A percentile compares a stretch with the other conserved stretches of the same genome.
Evolutionary conservation across 1,140 invertebrate species (phyloP).

Genomic region (Varroa destructor): DNA sequence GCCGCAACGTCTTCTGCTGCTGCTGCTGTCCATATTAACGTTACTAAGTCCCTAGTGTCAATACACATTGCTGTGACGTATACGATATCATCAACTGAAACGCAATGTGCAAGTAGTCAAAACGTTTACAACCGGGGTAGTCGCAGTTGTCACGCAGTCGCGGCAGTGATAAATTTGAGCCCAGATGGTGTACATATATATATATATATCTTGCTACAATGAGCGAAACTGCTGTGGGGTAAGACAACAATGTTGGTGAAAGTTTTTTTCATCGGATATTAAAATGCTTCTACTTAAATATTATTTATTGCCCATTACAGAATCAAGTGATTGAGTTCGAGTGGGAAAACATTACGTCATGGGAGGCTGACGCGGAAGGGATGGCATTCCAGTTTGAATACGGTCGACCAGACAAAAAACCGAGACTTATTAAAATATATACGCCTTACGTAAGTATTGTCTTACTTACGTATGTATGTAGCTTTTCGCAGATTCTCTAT

Average conservation of each 20-base stretch:
- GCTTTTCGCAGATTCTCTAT: background rate
- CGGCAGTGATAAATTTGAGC: too few species aligned
- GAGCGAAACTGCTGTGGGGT: too few species aligned
- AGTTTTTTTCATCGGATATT: background rate
- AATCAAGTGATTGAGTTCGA: slow-evolving; percentile 65
- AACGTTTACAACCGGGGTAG: too few species aligned
- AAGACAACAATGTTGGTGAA: too few species aligned
- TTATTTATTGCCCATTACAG: slow-evolving; percentile 38
- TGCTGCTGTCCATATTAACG: slow-evolving; percentile 31
- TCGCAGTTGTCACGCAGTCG: too few species aligned
- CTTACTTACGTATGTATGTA: background rate
- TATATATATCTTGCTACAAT: background rate
- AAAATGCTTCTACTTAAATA: slow-evolving; percentile 26
- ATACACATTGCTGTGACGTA: background rate
- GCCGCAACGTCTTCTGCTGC: background rate
- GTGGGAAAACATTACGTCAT: slow-evolving; percentile 65
- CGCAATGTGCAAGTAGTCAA: too few species aligned
- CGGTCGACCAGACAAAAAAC: slow-evolving; percentile 60
- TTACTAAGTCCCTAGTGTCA: background rate
- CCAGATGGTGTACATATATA: too few species aligned
- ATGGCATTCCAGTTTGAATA: slow-evolving; percentile 81
- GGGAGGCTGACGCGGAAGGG: slow-evolving; percentile 76
- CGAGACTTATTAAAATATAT: slow-evolving; percentile 73
- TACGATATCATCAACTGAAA: too few species aligned
- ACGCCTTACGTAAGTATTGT: slow-evolving; percentile 68